Evolutionary conservation across 2,113 vertebrate species (phyloP).

Genomic region (Larimichthys polyactis): DNA sequence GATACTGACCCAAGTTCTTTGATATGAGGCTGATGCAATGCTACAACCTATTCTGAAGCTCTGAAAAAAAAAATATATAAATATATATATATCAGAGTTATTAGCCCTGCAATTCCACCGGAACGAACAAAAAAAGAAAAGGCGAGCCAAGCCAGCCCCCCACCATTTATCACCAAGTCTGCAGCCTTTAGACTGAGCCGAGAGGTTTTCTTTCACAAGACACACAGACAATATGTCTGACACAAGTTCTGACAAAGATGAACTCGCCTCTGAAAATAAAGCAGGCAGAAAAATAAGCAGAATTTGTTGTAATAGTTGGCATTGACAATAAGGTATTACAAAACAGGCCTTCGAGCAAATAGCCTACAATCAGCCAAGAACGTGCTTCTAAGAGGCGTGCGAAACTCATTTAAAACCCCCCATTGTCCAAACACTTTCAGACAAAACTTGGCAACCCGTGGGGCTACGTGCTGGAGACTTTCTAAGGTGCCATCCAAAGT

Average conservation of each 20-base stretch:
- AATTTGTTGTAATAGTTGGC: not conserved
- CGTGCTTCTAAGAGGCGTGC: not conserved
- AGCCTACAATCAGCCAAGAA: not conserved
- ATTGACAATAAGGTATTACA: not conserved
- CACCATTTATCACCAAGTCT: conserved; percentile 54
- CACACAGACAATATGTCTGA: conserved; percentile 36
- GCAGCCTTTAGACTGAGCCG: conserved; percentile 46
- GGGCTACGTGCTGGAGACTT: not conserved
- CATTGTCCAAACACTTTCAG: not conserved
- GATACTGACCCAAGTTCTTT: conserved; percentile 11
- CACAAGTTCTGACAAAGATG: conserved; percentile 45
- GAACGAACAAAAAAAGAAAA: conserved; percentile 48
- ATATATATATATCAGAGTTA: conserved; percentile 44
- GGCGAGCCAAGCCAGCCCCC: conserved; percentile 39
- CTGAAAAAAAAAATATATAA: conserved; percentile 41
- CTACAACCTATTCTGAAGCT: conserved; percentile 44
- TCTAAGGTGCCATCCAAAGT: conserved; percentile 25
- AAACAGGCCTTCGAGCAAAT: not conserved
- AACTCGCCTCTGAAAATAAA: conserved; percentile 18
- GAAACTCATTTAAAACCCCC: not conserved
- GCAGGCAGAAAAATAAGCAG: not conserved
- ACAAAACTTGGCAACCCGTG: conserved; percentile 18
- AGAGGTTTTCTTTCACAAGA: conserved; percentile 49
- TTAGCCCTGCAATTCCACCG: conserved; percentile 50
- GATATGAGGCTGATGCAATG: conserved; percentile 56